A percentile compares a stretch with the other conserved stretches of the same genome.
These are phyloP conservation scores for Mugil cephalus DNA, from an alignment of 2,113 vertebrate species.

Conservation along the genomic window DNA sequence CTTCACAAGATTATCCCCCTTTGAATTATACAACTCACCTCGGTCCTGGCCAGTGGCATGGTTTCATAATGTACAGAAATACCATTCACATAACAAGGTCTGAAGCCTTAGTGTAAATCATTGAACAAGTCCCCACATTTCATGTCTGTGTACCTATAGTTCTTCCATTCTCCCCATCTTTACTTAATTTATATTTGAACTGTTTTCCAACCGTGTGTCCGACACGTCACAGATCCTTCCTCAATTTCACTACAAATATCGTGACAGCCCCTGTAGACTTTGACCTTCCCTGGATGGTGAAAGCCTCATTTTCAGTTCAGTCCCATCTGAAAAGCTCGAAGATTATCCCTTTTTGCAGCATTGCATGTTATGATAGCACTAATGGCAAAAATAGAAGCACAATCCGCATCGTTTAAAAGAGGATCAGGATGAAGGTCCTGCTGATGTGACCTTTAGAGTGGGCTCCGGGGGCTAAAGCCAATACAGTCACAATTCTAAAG, in stretches of 20 bases:
- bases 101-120: constrained; percentile 1
- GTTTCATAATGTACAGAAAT: constrained; percentile 35
- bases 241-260: constrained; percentile 6
- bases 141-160: not conserved
- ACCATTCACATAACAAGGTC: constrained; percentile 2
- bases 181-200: not conserved
- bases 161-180: not conserved
- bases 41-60: constrained; percentile 28
- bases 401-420: constrained; percentile 64
- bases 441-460: constrained; percentile 55
- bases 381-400: constrained; percentile 64
- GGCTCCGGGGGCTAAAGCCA: constrained; percentile 39
- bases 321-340: constrained; percentile 36
- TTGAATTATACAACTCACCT: constrained; percentile 54
- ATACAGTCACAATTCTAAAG: constrained; percentile 29
- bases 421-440: constrained; percentile 68
- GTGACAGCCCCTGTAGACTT: not conserved
- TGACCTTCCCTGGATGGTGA: constrained; percentile 33
- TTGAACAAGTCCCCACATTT: not conserved
- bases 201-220: not conserved
- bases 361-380: constrained; percentile 63
- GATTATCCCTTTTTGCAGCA: constrained; percentile 62
- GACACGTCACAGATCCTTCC: not conserved
- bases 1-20: constrained; percentile 66
- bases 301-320: constrained; percentile 14